These are phyloP conservation scores for Leptinotarsa peninsularis DNA, from an alignment of 2,888 invertebrate species.

Conservation along the genomic window DNA sequence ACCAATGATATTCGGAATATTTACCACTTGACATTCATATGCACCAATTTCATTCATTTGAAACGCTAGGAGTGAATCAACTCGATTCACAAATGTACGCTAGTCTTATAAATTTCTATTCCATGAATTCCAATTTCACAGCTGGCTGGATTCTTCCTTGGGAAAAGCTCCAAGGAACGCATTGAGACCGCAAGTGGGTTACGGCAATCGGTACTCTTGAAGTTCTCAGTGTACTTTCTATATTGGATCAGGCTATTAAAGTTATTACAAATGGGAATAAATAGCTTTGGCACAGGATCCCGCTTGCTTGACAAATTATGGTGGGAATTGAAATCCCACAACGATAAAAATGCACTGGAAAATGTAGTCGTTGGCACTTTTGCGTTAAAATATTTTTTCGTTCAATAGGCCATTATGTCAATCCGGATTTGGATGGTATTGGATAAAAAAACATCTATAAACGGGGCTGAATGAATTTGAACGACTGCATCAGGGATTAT, in stretches of 20 bases:
- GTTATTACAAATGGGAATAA: conserved; percentile 11
- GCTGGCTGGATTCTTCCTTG: conserved; percentile 7
- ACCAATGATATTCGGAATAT: neutral
- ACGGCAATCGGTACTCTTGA: conserved; percentile 16
- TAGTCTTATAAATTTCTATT: conserved; percentile 10
- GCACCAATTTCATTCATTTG: neutral
- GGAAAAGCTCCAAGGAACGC: conserved; percentile 14
- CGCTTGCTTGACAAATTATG: conserved; percentile 8
- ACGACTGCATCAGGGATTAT: conserved; percentile 14
- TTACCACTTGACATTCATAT: neutral
- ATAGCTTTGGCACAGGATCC: neutral
- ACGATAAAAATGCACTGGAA: conserved; percentile 14
- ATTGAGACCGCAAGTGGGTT: conserved; percentile 16
- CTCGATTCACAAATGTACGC: conserved; percentile 13
- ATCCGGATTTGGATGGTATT: conserved; percentile 10
- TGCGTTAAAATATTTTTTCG: neutral
- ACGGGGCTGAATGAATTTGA: neutral
- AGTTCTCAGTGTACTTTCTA: conserved; percentile 4
- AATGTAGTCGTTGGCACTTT: conserved; percentile 1
- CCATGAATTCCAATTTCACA: conserved; percentile 16
- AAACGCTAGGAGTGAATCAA: neutral
- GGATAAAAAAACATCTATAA: conserved; percentile 12
- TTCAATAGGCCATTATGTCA: conserved; percentile 10
- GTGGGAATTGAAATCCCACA: conserved; percentile 8
- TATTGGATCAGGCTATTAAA: conserved; percentile 18